Base-by-base conservation (phyloP, 2,113 vertebrate genomes). In the Saguinus midas region DNA sequence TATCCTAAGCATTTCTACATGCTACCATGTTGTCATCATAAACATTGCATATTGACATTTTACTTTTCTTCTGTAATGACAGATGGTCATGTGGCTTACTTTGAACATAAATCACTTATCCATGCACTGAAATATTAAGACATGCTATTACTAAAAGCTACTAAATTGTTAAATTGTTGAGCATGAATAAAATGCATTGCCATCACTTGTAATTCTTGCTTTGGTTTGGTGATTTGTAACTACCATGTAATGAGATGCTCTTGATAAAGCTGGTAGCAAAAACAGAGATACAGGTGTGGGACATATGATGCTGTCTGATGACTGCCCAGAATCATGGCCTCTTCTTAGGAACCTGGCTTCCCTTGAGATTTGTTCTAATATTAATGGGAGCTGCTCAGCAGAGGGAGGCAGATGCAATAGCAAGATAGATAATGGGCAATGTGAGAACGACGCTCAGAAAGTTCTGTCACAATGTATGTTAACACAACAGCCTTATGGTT, bases 401-500 rank as follows among this genome's bases (percentile, higher is more conserved):
- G 97, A 97, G 87, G 92, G 48, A 96, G 66, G 75, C 48, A 90
- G 70, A 93, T 96, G 86, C 88, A 89, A 83, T 37, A 93, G 83
- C 73, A 97, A 97, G 97, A 96, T 87, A 92, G 94, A 98, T 97
- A 94, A 96, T 83, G 1, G 76, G 25, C 91, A 98, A 96, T 97
- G 83, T 97, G 92, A 98, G 95, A 91, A 82, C 61, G 95, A 87
- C 93, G 88, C 82, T 95, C 43, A 52, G 86, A 95, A 87, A 96
- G 94, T 97, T 87, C 93, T 95, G 87, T 57, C 82, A 68, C 86
- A 96, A 96, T 55, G 91, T 95, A 29, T 97, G 95, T 87, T 93
- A 96, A 89, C 91, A 64, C 95, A 95, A 94, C 6, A 79, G 97
- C 96, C 92, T 98, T 98, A 91, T 84, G 66, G 97, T 98, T 98